Base-by-base conservation (phyloP, 2,888 invertebrate genomes). In the Vannuccia rotundouncinata region DNA sequence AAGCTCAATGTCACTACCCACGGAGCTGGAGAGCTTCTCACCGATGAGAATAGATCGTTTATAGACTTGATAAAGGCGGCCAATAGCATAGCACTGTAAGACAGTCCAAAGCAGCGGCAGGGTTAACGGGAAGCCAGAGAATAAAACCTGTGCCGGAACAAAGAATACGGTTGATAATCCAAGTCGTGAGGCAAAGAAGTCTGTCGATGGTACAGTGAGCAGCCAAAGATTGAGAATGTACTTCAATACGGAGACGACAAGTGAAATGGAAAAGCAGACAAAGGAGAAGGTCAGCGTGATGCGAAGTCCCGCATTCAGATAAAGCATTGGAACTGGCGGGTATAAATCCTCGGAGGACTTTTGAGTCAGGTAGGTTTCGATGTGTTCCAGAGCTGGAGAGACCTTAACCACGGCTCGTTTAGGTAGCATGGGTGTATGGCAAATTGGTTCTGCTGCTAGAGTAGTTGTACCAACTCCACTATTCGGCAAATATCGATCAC, bases 61-160 rank as follows among this genome's bases (percentile, higher is more conserved):
- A 22, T 13, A 66, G 5, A 66, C 66, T 13, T 66, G 22, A 27
- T 22, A 66, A 22, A 66, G 66, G 22, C 25, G 66, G 5, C 66
- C 66, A 13, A 66, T 22, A n/a, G 66, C 66, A 22, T 66, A 66
- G 22, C 66, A 66, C 25, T 66, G 66, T 22, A 66, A 27, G 2
- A 66, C 22, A 66, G 17, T 66, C 66, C 66, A 66, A 22, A 66
- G 66, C 66, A 66, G 66, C 25, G 66, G 66, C 25, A 66, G 66
- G 25, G 66, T 66, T 5, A 66, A 27, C 2, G 66, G 66, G 22
- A 66, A 27, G 25, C 66, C 66, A 22, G 10, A 66, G 25, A 13
- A 66, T 22, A 66, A 66, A 13, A 66, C 66, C 25, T 66, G 66
- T 5, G 66, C 66, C 10, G 66, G 66, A 5, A 66, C 22, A 13